Percentiles rank a stretch among this genome's conserved stretches.
Evolutionary conservation across 1,140 invertebrate genomes (phyloP).

Genomic region (Drosophila miranda): DNA sequence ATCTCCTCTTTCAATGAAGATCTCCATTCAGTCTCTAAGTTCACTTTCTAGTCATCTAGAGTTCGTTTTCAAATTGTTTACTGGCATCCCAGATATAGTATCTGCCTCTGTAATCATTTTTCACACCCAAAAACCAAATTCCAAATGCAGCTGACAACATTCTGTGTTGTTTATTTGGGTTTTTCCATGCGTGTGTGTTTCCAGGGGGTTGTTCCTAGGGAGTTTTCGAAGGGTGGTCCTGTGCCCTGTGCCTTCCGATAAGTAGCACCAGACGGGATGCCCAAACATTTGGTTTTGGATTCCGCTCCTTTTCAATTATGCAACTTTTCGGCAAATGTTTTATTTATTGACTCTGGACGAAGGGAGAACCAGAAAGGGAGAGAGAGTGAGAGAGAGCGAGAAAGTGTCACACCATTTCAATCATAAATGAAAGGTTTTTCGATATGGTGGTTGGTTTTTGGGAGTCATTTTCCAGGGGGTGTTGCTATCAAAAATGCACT

Average conservation of each 20-base stretch:
- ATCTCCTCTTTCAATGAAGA: too few species aligned
- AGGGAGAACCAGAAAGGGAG: neutral
- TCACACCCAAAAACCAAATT: constrained; percentile 34
- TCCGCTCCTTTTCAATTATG: constrained; percentile 69
- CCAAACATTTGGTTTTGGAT: constrained; percentile 7
- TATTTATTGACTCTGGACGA: constrained; percentile 71
- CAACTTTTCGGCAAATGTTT: constrained; percentile 74
- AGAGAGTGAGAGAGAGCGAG: neutral
- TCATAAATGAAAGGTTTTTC: constrained; percentile 61
- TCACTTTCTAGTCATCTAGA: constrained; percentile 6
- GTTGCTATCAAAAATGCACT: constrained; percentile 61
- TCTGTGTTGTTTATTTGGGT: constrained; percentile 33
- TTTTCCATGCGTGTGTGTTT: neutral
- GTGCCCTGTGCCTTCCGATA: constrained; percentile 38
- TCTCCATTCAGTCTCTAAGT: constrained; percentile 8
- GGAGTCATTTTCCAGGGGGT: constrained; percentile 40
- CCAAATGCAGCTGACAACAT: constrained; percentile 68
- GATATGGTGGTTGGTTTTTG: constrained; percentile 65
- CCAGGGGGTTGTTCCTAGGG: constrained; percentile 23
- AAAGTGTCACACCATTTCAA: constrained; percentile 39
- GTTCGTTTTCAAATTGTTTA: neutral
- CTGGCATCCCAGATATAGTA: constrained; percentile 14
- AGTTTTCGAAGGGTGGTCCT: constrained; percentile 22
- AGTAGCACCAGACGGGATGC: constrained; percentile 39
- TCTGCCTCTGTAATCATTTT: constrained; percentile 16